Conservation (phyloP, 2,113 vertebrate species). For the Hassar affinis region DNA sequence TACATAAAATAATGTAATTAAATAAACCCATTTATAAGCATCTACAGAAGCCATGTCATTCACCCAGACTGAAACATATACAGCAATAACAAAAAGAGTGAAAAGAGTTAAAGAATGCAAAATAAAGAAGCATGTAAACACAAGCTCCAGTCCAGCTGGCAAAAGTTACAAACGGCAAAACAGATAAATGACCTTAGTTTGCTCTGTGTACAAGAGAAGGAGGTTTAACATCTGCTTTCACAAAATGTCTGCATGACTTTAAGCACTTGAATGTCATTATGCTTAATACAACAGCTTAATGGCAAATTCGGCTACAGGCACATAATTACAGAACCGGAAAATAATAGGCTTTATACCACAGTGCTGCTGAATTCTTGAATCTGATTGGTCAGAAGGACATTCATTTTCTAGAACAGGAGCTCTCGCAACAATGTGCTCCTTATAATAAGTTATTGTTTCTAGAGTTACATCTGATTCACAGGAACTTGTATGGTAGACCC, state of each 20-base stretch:
- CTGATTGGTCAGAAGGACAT: neutral
- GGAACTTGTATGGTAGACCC: too few species aligned
- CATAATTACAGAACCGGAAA: conserved; percentile 29
- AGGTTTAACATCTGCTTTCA: conserved; percentile 27
- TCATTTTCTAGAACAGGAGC: neutral
- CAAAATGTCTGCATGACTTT: conserved; percentile 2
- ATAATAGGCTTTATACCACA: conserved; percentile 4
- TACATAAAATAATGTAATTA: neutral
- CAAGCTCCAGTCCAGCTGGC: conserved; percentile 4
- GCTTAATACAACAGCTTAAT: conserved; percentile 17
- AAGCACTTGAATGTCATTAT: conserved; percentile 29
- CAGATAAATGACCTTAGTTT: neutral
- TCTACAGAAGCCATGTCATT: neutral
- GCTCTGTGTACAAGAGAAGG: conserved; percentile 19
- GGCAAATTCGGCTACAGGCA: neutral
- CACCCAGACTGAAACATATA: neutral
- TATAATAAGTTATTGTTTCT: neutral
- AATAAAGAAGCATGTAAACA: neutral
- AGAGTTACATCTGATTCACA: neutral
- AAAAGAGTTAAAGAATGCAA: neutral
- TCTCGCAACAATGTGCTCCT: neutral
- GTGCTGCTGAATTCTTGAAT: neutral
- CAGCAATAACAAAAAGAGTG: neutral
- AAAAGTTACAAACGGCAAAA: neutral
- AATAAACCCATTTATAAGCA: neutral